A percentile compares a stretch with the other conserved stretches of the same genome.
Conservation (phyloP, 2,797 vertebrate species). For the Diglossa cyanea region DNA sequence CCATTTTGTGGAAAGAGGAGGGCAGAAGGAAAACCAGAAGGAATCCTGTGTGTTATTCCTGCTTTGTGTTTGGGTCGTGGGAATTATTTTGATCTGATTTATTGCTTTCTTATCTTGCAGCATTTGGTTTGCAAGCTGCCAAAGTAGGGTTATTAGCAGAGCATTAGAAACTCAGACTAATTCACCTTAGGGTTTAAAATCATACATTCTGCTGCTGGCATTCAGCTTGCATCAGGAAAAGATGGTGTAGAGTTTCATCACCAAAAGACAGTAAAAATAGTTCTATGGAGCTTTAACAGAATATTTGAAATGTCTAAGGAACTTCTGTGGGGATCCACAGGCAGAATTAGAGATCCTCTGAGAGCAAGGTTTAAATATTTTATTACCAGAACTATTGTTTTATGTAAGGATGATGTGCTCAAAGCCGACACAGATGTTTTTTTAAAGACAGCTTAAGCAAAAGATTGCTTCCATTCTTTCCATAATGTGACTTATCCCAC, state of each 20-base stretch:
- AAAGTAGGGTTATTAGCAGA: not conserved
- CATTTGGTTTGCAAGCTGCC: not conserved
- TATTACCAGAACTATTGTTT: not conserved
- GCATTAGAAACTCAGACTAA: not conserved
- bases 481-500: not conserved
- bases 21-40: not conserved
- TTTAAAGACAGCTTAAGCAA: not conserved
- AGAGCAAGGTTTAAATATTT: constrained; percentile 24
- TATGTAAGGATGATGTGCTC: not conserved
- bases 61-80: accelerated
- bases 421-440: not conserved
- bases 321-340: not conserved
- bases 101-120: not conserved
- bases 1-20: not conserved
- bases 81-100: not conserved
- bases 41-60: not conserved
- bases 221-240: not conserved
- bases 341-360: not conserved
- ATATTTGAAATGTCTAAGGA: not conserved
- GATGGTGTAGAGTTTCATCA: not conserved
- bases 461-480: not conserved
- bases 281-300: not conserved
- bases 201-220: not conserved
- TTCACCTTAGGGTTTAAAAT: not conserved
- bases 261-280: not conserved